A percentile compares a stretch with the other conserved stretches of the same genome.
These are phyloP conservation scores for Linnaemya vulpina DNA, from an alignment of 2,888 invertebrate species.

Conservation along the genomic window DNA sequence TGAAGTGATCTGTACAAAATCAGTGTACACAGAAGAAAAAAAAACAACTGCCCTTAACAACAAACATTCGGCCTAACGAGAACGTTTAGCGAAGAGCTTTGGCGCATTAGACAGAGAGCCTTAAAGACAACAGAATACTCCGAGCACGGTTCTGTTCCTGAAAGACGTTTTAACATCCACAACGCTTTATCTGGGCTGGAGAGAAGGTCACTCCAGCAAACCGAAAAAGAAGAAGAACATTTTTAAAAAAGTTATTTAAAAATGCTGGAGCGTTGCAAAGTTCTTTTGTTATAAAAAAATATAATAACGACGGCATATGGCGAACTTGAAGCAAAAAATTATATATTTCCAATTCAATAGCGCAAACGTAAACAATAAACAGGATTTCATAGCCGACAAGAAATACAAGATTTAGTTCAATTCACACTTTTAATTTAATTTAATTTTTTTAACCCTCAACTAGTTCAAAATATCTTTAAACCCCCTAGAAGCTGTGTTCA, in stretches of 20 bases:
- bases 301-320: not conserved
- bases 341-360: not conserved
- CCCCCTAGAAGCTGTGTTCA: conserved; percentile 83
- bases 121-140: conserved; percentile 46
- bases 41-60: not conserved
- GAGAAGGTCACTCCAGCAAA: conserved; percentile 68
- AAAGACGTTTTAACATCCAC: conserved; percentile 68
- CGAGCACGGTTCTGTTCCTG: conserved; percentile 83
- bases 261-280: conserved; percentile 7
- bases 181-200: conserved; percentile 21
- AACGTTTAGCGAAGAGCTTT: conserved; percentile 12
- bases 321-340: conserved; percentile 2
- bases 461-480: conserved; percentile 65
- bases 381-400: conserved; percentile 31
- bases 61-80: conserved; percentile 18
- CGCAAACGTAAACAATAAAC: not conserved
- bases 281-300: conserved; percentile 6
- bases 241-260: not conserved
- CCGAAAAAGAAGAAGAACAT: conserved; percentile 9
- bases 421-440: conserved; percentile 46
- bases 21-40: not conserved
- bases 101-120: conserved; percentile 36
- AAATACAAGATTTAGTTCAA: conserved; percentile 45
- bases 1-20: not conserved
- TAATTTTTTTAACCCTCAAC: conserved; percentile 51